Percentiles rank a stretch among this genome's conserved stretches.
These are phyloP conservation scores for Dasysyrphus albostriatus DNA, from an alignment of 2,888 invertebrate species.

Conservation along the genomic window DNA sequence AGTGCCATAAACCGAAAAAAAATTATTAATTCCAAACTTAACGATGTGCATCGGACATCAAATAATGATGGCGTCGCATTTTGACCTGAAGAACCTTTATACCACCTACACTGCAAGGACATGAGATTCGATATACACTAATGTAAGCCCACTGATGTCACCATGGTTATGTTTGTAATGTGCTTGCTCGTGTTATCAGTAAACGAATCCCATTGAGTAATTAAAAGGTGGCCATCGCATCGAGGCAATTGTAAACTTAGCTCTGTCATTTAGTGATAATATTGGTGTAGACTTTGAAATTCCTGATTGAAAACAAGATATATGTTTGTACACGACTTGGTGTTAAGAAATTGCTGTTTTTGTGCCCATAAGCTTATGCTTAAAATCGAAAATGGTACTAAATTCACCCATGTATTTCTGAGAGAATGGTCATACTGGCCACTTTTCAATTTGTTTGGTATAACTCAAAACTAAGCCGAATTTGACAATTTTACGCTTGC, in stretches of 20 bases:
- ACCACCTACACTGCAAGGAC: not conserved
- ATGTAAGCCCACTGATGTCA: not conserved
- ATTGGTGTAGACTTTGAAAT: not conserved
- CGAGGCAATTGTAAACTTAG: not conserved
- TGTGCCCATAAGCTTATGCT: no score
- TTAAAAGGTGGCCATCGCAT: not conserved
- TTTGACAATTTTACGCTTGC: no score
- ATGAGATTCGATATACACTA: not conserved
- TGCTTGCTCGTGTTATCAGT: not conserved
- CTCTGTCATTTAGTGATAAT: not conserved
- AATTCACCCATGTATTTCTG: no score
- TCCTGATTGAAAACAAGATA: not conserved
- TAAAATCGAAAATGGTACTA: no score
- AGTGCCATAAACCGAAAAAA: conserved; percentile 31
- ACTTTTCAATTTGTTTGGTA: no score
- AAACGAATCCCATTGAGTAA: not conserved
- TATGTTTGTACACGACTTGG: not conserved
- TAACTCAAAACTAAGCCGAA: no score
- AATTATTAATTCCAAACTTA: conserved; percentile 51
- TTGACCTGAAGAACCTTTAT: not conserved
- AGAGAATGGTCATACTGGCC: no score
- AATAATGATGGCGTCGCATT: conserved; percentile 5
- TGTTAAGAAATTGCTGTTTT: not conserved
- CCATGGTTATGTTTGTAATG: not conserved
- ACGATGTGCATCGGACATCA: conserved; percentile 35